phyloP scores from a whole-genome alignment of 1,140 invertebrate species.

The Eurosta solidaginis region DNA sequence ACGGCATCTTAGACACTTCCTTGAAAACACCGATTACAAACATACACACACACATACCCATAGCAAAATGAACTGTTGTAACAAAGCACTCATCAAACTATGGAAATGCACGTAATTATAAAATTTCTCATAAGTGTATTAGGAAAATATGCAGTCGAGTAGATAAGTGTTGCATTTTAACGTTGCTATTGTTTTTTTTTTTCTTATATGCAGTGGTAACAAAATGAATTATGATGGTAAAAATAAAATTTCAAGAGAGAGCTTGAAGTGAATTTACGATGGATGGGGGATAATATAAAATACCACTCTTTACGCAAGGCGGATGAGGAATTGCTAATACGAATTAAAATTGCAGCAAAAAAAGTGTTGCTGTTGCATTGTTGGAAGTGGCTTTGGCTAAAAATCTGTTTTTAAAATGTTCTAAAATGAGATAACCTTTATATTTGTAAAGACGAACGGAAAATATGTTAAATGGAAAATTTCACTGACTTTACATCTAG shows the following conservation, averaged over 20 bases:
- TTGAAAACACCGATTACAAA: background rate
- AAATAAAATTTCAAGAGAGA: background rate
- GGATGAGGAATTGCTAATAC: slow-evolving; percentile 5
- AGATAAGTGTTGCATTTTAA: slow-evolving; percentile 11
- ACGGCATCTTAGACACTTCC: background rate
- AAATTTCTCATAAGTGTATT: slow-evolving; percentile 24
- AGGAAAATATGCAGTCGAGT: slow-evolving; percentile 16
- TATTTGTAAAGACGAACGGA: too few species aligned
- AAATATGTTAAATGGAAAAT: too few species aligned
- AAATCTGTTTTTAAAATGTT: too few species aligned
- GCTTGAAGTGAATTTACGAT: background rate
- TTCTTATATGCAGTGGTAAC: background rate
- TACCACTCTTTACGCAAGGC: background rate
- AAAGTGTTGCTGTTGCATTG: background rate
- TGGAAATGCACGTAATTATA: background rate
- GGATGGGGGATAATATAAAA: background rate
- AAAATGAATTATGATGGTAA: background rate
- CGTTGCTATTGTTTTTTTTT: background rate
- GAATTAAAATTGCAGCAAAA: background rate
- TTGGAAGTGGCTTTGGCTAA: background rate
- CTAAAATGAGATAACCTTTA: too few species aligned
- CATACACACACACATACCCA: background rate
- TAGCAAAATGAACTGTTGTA: background rate
- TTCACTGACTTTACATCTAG: too few species aligned
- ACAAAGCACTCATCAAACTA: background rate